Conservation (phyloP, 2,113 vertebrate genomes). For the Thymallus thymallus region DNA sequence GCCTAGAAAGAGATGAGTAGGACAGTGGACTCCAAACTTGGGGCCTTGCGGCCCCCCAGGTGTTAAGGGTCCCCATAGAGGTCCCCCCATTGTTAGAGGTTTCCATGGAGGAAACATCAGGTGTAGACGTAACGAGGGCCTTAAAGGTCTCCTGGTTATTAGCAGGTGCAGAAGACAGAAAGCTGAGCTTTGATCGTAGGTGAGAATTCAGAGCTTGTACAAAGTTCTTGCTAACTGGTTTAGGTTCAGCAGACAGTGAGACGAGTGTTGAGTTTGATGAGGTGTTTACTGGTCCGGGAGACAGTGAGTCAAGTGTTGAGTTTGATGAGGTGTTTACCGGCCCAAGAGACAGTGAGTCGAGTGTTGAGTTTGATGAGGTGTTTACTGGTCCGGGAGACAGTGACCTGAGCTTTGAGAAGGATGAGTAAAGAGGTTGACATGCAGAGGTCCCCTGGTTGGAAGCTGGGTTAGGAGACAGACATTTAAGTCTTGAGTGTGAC, state of each 20-base stretch:
- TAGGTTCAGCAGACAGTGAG: constrained; percentile 48
- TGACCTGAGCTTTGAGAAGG: constrained; percentile 22
- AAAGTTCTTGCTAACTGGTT: constrained; percentile 13
- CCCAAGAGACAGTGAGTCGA: constrained; percentile 38
- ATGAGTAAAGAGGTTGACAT: constrained; percentile 5
- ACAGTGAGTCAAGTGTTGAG: constrained; percentile 4
- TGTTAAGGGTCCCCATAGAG: constrained; percentile 11
- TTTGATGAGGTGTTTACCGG: neutral
- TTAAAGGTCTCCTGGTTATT: constrained; percentile 2
- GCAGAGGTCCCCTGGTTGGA: constrained; percentile 8
- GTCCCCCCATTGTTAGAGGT: constrained; percentile 2
- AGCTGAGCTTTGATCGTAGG: no score
- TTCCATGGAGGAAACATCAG: constrained; percentile 8
- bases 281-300: constrained; percentile 15
- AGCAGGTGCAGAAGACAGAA: no score
- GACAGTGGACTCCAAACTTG: neutral
- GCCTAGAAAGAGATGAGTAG: no score
- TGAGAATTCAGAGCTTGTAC: no score
- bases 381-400: constrained; percentile 1
- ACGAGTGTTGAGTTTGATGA: constrained; percentile 30
- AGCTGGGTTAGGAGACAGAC: constrained; percentile 30
- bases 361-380: neutral
- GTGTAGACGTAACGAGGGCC: constrained; percentile 11
- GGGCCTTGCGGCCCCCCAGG: neutral
- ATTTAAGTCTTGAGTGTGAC: constrained; percentile 21